A percentile compares a stretch with the other conserved stretches of the same genome.
Conservation (phyloP, 2,113 vertebrate genomes). For the Dicrurus megarhynchus region DNA sequence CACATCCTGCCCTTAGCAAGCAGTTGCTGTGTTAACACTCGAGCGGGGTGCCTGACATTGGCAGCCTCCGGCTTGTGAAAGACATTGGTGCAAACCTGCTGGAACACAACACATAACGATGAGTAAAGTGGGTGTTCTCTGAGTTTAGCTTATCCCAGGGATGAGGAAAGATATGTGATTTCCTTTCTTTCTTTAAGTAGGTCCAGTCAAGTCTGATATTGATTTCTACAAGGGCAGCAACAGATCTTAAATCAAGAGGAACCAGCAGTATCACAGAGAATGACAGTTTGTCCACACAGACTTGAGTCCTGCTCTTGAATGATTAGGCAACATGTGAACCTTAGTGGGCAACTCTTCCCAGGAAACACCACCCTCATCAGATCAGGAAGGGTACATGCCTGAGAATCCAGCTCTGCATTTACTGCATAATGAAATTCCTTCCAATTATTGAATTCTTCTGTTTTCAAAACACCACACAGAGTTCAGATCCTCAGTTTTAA, state of each 20-base stretch:
- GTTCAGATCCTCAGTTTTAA: background rate
- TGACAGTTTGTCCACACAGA: background rate
- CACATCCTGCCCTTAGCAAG: background rate
- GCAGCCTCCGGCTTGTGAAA: background rate
- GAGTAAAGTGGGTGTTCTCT: background rate
- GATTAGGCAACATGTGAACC: background rate
- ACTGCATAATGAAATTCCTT: background rate
- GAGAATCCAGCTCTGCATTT: background rate
- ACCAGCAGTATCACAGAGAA: background rate
- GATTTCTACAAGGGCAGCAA: background rate
- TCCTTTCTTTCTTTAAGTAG: background rate
- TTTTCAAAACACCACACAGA: background rate
- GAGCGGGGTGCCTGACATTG: rapidly evolving
- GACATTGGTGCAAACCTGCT: background rate
- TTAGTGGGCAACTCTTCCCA: background rate
- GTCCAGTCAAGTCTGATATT: background rate
- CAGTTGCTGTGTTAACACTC: rapidly evolving
- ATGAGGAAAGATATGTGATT: background rate
- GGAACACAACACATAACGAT: background rate
- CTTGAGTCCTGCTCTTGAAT: background rate
- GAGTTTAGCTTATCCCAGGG: background rate
- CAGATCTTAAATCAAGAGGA: background rate
- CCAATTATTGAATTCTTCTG: background rate
- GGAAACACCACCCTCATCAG: background rate
- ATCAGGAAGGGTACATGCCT: rapidly evolving